Evolutionary conservation across 2,888 invertebrate species (phyloP).

Genomic region (Mythimna vitellina): DNA sequence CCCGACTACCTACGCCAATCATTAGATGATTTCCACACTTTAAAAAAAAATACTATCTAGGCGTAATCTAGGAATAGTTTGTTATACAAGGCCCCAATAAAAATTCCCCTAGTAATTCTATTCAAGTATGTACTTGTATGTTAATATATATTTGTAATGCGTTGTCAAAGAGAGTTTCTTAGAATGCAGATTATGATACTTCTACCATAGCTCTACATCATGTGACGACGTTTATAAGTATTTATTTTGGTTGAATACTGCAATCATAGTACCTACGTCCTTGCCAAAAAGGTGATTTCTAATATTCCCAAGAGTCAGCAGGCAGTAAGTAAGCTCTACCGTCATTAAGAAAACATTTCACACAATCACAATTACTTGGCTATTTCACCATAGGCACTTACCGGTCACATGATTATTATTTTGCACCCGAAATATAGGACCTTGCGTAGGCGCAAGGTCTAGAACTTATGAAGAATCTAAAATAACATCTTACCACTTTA

Average conservation of each 20-base stretch:
- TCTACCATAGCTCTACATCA: not conserved
- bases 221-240: not conserved
- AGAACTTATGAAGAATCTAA: constrained; percentile 3
- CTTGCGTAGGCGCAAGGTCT: constrained; percentile 13
- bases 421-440: constrained; percentile 18
- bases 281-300: constrained; percentile 1
- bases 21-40: too few relatives aligned
- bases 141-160: too few relatives aligned
- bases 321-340: not conserved
- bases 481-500: not conserved
- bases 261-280: not conserved
- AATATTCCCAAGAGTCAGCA: constrained; percentile 7
- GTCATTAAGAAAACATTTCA: constrained; percentile 20
- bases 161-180: too few relatives aligned
- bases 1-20: too few relatives aligned
- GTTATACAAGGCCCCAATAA: too few relatives aligned
- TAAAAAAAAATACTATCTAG: too few relatives aligned
- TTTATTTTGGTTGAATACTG: not conserved
- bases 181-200: not conserved
- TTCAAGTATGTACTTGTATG: too few relatives aligned
- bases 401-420: constrained; percentile 17
- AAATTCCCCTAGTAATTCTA: too few relatives aligned
- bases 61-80: not conserved
- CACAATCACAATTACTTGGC: constrained; percentile 13
- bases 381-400: constrained; percentile 19